Conservation (phyloP, 2,113 vertebrate genomes). For the Phalacrocorax pelagicus region DNA sequence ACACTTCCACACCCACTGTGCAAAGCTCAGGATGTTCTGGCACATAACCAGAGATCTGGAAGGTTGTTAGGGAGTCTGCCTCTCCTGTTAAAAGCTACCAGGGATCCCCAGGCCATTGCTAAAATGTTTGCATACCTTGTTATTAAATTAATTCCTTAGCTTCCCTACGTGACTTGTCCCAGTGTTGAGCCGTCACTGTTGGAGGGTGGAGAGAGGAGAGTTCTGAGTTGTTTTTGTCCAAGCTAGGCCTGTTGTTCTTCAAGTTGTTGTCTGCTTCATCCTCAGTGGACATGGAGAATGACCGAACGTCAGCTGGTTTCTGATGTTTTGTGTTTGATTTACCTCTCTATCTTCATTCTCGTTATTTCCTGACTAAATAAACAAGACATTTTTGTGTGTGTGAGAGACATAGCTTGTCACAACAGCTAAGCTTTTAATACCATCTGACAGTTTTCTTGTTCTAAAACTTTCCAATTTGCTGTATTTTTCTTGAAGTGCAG, state of each 20-base stretch:
- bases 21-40: not conserved
- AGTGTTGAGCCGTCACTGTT: not conserved
- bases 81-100: not conserved
- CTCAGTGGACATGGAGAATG: not conserved
- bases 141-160: conserved; percentile 1
- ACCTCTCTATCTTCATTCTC: not conserved
- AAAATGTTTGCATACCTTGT: not conserved
- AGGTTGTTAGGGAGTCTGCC: not conserved
- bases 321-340: not conserved
- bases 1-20: not conserved
- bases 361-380: not conserved
- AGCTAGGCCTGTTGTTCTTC: not conserved
- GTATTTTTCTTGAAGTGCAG: not conserved
- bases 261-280: not conserved
- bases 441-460: not conserved
- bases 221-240: not conserved
- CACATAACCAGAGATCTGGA: not conserved
- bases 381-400: not conserved
- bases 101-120: not conserved
- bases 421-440: not conserved
- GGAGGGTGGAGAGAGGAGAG: not conserved
- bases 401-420: not conserved
- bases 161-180: not conserved
- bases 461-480: not conserved
- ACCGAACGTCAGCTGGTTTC: not conserved